phyloP scores from a whole-genome alignment of 2,797 vertebrate species.

The Microcaecilia unicolor region DNA sequence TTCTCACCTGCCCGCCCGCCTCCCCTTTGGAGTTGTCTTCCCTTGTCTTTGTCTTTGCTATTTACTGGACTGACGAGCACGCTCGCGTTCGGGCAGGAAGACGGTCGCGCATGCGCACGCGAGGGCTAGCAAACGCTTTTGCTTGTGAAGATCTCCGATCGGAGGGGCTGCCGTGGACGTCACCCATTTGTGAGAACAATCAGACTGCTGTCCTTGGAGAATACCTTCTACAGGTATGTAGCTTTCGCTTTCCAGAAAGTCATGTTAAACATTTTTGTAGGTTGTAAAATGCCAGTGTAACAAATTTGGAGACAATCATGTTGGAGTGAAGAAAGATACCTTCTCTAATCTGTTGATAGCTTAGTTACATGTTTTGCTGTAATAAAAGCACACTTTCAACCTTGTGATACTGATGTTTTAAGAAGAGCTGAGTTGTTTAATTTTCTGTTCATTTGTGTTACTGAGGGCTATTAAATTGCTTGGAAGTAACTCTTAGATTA shows the following conservation, averaged over 20 bases:
- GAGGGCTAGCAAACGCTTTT: too few species aligned
- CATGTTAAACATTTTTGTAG: constrained; percentile 38
- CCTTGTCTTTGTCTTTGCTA: too few species aligned
- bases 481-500: constrained; percentile 7
- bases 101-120: too few species aligned
- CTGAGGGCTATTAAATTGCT: constrained; percentile 15
- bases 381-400: constrained; percentile 12
- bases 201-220: too few species aligned
- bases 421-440: constrained; percentile 1
- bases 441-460: constrained; percentile 19
- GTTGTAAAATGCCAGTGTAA: constrained; percentile 25
- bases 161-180: too few species aligned
- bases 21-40: too few species aligned
- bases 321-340: constrained; percentile 30
- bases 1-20: too few species aligned
- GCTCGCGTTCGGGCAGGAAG: too few species aligned
- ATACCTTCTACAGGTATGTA: too few species aligned
- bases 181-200: too few species aligned
- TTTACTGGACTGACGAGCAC: too few species aligned
- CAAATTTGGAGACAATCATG: constrained; percentile 42
- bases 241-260: constrained; percentile 32
- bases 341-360: constrained; percentile 1
- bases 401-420: background rate
- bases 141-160: too few species aligned
- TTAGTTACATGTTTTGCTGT: constrained; percentile 2